These are phyloP conservation scores for Synergus itoensis DNA, from an alignment of 2,888 invertebrate species.

Conservation along the genomic window DNA sequence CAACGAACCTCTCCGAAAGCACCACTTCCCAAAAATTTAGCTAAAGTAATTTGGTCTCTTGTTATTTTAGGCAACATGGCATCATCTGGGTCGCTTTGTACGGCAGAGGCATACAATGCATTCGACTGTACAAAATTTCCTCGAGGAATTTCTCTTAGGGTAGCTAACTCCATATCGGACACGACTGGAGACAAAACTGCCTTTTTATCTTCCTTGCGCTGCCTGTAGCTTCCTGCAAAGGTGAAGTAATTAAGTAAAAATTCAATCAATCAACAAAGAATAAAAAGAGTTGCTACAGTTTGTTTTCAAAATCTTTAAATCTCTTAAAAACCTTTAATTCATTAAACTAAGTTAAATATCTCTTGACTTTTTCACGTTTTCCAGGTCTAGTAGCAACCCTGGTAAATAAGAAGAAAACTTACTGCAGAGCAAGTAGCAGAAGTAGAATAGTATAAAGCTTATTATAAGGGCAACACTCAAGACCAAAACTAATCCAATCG, in stretches of 20 bases:
- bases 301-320: too few species aligned
- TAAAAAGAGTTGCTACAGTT: too few species aligned
- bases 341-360: too few species aligned
- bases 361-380: too few species aligned
- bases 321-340: too few species aligned
- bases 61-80: constrained; percentile 91
- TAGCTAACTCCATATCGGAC: constrained; percentile 92
- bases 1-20: constrained; percentile 93
- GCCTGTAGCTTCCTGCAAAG: constrained; percentile 81
- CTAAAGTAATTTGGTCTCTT: constrained; percentile 91
- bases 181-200: constrained; percentile 80
- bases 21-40: constrained; percentile 95
- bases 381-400: too few species aligned
- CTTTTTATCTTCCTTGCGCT: constrained; percentile 85
- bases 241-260: not conserved
- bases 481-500: constrained; percentile 82
- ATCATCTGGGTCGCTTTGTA: constrained; percentile 87
- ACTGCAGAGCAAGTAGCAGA: constrained; percentile 80
- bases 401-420: constrained; percentile 66
- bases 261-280: not conserved
- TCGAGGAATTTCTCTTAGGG: constrained; percentile 89
- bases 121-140: constrained; percentile 90
- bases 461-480: constrained; percentile 80
- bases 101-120: constrained; percentile 85
- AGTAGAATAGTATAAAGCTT: constrained; percentile 70